Base-by-base conservation (phyloP, 2,888 invertebrate species). In the Eretmocerus hayati region DNA sequence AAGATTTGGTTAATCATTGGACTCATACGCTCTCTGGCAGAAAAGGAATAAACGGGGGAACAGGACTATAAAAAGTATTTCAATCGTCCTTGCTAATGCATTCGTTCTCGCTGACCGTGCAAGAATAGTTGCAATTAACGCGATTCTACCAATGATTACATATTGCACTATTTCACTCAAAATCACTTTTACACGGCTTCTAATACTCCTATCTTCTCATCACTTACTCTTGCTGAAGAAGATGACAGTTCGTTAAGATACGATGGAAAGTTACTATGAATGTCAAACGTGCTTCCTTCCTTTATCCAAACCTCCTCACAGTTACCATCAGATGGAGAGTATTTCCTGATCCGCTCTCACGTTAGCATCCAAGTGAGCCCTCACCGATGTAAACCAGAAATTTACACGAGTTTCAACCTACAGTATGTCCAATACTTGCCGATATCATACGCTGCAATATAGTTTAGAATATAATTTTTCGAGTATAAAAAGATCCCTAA, bases 401-500 rank as follows among this genome's bases (percentile, higher is more conserved):
- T 54, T 48, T 50, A 51, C 53, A 54, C 46, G 48, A 50, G 37
- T 48, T 15, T 48, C 33, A 22, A 6, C 39, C 44, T 48, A 54
- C 19, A 30, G 22, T 47, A 49, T 50, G 40, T 47, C 32, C 48
- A 50, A 11, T 51, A 51, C 48, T 50, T 45, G 46, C 50, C 44
- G 39, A 39, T 53, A 50, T 50, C 46, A 42, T 48, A 30, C 47
- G 47, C 47, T 50, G 38, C 21, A 48, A 48, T 48, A 48, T 48
- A 54, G 43, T 54, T 51, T 21, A 38, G 45, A 54, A 54, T 51
- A 48, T 39, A 48, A n/a, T 40, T 46, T 41, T 54, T 48, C 46
- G 50, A 51, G 48, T 51, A 51, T 51, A 54, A 54, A 54, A 54
- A 53, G 52, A 51, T 53, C 39, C 46, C 38, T 52, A 48, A 48